phyloP scores from a whole-genome alignment of 1,140 invertebrate genomes.

The Brachionus rotundiformis region DNA sequence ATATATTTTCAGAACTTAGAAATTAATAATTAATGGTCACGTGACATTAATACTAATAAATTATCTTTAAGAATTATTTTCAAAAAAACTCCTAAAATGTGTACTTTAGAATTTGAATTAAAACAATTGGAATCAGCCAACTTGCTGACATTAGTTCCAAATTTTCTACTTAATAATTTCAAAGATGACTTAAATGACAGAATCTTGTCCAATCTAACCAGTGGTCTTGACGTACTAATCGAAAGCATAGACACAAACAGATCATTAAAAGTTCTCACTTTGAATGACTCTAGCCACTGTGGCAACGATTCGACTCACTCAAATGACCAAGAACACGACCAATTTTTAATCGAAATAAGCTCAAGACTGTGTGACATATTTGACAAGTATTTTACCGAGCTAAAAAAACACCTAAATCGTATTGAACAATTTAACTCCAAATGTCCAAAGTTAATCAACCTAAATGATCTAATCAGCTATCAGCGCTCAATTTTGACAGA shows the following conservation, averaged over 20 bases:
- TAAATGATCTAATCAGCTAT: not conserved
- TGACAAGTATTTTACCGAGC: not conserved
- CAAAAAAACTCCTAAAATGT: slow-evolving; percentile 12
- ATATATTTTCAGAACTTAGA: too few species aligned
- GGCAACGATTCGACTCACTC: not conserved
- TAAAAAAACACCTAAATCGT: not conserved
- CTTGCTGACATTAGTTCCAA: not conserved
- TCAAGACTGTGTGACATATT: slow-evolving; percentile 1
- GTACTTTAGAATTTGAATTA: slow-evolving; percentile 5
- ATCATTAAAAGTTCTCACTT: not conserved
- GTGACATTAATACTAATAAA: not conserved
- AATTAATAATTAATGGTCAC: too few species aligned
- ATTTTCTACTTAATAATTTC: slow-evolving; percentile 22
- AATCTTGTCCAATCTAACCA: not conserved
- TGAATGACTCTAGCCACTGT: not conserved
- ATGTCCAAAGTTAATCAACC: not conserved
- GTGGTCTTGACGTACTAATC: slow-evolving; percentile 14
- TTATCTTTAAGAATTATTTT: not conserved
- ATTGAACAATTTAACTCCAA: slow-evolving; percentile 1
- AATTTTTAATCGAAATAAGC: slow-evolving; percentile 15
- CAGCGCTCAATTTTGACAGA: slow-evolving; percentile 33
- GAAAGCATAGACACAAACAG: slow-evolving; percentile 31
- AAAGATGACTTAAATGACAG: slow-evolving; percentile 37
- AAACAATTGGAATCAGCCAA: slow-evolving; percentile 14
- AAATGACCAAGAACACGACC: not conserved